Conservation (phyloP, 2,113 vertebrate genomes). For the Ceyx margarethae region DNA sequence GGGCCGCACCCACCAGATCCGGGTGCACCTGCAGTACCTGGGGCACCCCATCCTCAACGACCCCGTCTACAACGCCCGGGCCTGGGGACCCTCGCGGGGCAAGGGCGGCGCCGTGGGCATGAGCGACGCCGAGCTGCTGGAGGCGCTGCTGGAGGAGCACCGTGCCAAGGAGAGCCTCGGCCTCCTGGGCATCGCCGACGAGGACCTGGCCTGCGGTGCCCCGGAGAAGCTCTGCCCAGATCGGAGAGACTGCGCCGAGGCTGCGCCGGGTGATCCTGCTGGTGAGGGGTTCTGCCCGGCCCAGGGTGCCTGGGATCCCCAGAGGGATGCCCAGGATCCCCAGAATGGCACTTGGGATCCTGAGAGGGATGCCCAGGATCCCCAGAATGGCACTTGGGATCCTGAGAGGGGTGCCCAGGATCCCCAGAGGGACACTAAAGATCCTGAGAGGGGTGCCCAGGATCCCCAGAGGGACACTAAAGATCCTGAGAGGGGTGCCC, state of each 20-base stretch:
- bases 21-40: constrained; percentile 94
- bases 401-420: too few relatives aligned
- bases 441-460: too few relatives aligned
- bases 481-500: neutral
- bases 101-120: constrained; percentile 82
- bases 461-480: too few relatives aligned
- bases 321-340: too few relatives aligned
- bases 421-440: too few relatives aligned
- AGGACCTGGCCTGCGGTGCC: constrained; percentile 45
- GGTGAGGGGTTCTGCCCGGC: neutral
- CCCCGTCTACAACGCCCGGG: constrained; percentile 93
- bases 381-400: fast-evolving
- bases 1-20: constrained; percentile 95
- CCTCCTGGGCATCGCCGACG: constrained; percentile 77
- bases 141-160: constrained; percentile 86
- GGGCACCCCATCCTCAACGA: constrained; percentile 94
- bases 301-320: fast-evolving
- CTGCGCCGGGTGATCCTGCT: neutral
- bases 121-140: constrained; percentile 86
- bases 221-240: neutral
- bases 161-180: constrained; percentile 83
- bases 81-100: constrained; percentile 88
- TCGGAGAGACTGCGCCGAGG: neutral
- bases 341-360: too few relatives aligned
- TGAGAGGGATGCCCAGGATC: too few relatives aligned